These are phyloP conservation scores for Phorcus lineatus DNA, from an alignment of 2,888 invertebrate species.

Conservation along the genomic window DNA sequence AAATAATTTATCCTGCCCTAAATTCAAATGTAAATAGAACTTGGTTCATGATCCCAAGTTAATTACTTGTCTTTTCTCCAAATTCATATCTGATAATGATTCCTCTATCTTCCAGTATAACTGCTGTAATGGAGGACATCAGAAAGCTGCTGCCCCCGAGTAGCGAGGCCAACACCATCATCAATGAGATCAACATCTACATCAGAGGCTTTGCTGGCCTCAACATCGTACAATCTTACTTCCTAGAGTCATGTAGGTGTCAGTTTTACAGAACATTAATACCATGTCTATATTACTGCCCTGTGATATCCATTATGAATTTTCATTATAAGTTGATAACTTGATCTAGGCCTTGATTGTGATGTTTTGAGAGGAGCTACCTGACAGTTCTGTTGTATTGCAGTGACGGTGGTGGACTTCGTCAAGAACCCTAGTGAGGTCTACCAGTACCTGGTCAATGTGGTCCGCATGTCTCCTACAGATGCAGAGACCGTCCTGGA, in stretches of 20 bases:
- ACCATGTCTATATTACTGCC: too few relatives aligned
- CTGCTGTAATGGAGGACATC: slow-evolving; percentile 51
- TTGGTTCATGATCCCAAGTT: too few relatives aligned
- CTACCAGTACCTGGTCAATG: slow-evolving; percentile 46
- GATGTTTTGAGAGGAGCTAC: not conserved
- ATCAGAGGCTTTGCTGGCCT: slow-evolving; percentile 58
- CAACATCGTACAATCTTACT: slow-evolving; percentile 44
- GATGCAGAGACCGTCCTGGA: slow-evolving; percentile 54
- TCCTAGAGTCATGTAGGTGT: slow-evolving; percentile 30
- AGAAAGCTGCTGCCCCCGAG: slow-evolving; percentile 30
- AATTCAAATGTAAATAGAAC: too few relatives aligned
- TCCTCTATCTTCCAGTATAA: slow-evolving; percentile 42
- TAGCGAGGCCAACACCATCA: slow-evolving; percentile 37
- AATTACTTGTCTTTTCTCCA: too few relatives aligned
- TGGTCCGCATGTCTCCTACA: slow-evolving; percentile 46
- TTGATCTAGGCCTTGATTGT: too few relatives aligned
- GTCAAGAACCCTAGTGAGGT: slow-evolving; percentile 51
- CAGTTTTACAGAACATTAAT: not conserved
- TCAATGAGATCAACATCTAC: slow-evolving; percentile 50
- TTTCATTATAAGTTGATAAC: too few relatives aligned
- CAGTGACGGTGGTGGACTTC: slow-evolving; percentile 59
- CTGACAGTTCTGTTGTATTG: slow-evolving; percentile 9
- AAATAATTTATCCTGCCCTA: too few relatives aligned
- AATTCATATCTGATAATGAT: too few relatives aligned
- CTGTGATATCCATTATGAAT: too few relatives aligned